Conservation (phyloP, 2,113 vertebrate species). For the Cnemophilus loriae region DNA sequence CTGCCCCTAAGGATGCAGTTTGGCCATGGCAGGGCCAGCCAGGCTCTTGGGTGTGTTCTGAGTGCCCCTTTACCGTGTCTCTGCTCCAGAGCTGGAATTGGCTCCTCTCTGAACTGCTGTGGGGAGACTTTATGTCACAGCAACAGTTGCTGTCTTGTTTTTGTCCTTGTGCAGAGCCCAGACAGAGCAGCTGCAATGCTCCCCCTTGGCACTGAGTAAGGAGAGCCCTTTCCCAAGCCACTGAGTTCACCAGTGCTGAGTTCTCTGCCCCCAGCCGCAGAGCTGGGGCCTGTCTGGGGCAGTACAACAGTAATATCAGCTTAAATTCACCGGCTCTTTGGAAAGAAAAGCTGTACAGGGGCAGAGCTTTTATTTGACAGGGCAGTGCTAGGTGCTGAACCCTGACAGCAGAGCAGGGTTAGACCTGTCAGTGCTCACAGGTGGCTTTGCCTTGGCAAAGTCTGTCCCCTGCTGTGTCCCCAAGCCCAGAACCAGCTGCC, state of each 20-base stretch:
- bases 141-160: not conserved
- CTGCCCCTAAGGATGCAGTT: not conserved
- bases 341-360: fast-evolving
- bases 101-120: not conserved
- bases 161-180: not conserved
- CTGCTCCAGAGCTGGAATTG: not conserved
- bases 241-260: fast-evolving
- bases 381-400: not conserved
- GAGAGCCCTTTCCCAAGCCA: not conserved
- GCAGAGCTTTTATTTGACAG: fast-evolving
- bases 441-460: not conserved
- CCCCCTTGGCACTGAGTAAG: not conserved
- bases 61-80: fast-evolving
- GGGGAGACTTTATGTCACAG: not conserved
- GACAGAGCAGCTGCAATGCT: not conserved
- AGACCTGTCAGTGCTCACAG: not conserved
- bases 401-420: not conserved
- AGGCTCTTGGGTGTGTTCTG: not conserved
- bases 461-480: not conserved
- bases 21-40: not conserved
- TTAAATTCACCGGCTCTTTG: fast-evolving
- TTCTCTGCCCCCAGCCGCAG: not conserved
- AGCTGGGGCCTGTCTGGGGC: not conserved
- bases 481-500: not conserved
- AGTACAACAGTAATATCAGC: fast-evolving